Base-by-base conservation (phyloP, 2,888 invertebrate genomes). In the Heliconius hortense region DNA sequence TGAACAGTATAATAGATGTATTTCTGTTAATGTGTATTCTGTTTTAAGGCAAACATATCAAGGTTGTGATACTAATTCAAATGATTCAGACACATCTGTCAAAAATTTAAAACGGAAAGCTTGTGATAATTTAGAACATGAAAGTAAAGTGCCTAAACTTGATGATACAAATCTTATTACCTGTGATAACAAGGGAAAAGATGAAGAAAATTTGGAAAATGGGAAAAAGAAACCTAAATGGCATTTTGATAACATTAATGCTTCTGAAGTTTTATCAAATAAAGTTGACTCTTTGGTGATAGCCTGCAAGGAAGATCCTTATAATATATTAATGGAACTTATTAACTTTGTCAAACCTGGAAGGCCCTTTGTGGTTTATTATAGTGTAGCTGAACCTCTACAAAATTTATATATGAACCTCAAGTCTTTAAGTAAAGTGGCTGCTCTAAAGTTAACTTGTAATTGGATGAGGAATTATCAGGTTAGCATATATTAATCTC, bases 391-490 rank as follows among this genome's bases (percentile, higher is more conserved):
- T 79, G 98, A 98, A 94, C 97, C 98, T 0, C 90, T 99, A 60
- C 95, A 97, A 86, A 97, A 98, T 80, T 95, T 98, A 76, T 99
- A 97, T 87, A 92, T 96, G 74, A 95, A 96, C 82, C 89, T 99
- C 73, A 98, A 97, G 86, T 95, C 96, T 74, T 94, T 95, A 72
- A 94, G 95, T 75, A 96, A 96, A 85, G 95, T 97, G 26, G 95
- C 97, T 15, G 96, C 96, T 84, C 89, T 99, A 62, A 96, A 96
- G 86, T 89, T 99, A 15, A 96, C 96, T 62, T 97, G 97, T 81
- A 98, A 97, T 84, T 99, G 98, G 96, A 93, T 98, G 88, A 95
- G 99, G 80, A 96, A 96, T 82, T 98, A 98, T 94, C 99, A 99
- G 95, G 96, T 98, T 75, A 75, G 82, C 70, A 72, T 24, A n/a